Base-by-base conservation (phyloP, 2,797 vertebrate species). In the Dendrocincla fuliginosa region DNA sequence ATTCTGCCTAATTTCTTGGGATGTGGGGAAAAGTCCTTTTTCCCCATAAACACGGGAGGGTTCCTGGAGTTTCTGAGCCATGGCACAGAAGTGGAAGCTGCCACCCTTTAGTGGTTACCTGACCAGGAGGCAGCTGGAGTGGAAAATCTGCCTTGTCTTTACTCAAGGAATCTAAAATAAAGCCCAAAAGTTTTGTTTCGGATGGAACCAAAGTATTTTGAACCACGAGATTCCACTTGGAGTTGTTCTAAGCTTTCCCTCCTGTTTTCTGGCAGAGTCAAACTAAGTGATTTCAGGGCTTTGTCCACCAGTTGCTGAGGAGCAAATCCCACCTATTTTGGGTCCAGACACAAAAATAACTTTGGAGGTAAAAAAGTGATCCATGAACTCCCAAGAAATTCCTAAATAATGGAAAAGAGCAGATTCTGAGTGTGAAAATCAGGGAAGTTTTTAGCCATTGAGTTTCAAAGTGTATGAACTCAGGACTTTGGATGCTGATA, bases 221-320 rank as follows among this genome's bases (percentile, higher is more conserved):
- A 81, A 16, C 5, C 6, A 8, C 0, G 0, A 13, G 17, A 35
- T 35, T 15, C 32, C 17, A 2, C 8, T 52, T 56, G 1, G 7
- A 20, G 7, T 33, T 9, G 22, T 16, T 84, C 42, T 25, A 39
- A 88, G 8, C 39, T 77, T 81, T 41, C 33, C 24, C 12, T 61
- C 7, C 20, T 60, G 5, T 52, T 60, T 89, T n/a, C 35, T 46
- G 15, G 15, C 24, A 13, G 28, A 2, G 16, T 37, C 60, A 46
- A 14, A 44, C 30, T 20, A 20, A 63, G 59, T 16, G 41, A 46
- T 33, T 76, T 67, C 64, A 39, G 8, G 11, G 11, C 44, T 10
- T 4, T 4, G 1, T 3, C 78, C 33, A 32, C 8, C 15, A 2
- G 2, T 9, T 74, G 9, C 41, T 20, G 32, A 18, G 39, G 8